Conservation (phyloP, 64 coral and sea anemone species). For the Montipora foliosa region DNA sequence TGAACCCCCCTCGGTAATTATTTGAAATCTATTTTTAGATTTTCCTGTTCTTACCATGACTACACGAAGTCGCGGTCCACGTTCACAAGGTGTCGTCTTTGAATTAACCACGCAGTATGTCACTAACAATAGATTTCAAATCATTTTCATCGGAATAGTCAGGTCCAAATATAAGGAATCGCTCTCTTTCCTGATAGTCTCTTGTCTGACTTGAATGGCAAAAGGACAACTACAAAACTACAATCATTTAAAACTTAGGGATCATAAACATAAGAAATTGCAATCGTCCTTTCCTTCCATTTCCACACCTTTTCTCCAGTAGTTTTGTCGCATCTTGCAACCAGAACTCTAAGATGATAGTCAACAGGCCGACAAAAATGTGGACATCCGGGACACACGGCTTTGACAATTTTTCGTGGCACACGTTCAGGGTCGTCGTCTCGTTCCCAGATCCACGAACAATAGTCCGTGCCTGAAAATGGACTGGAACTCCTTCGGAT, state of each 20-base stretch:
- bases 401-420: conserved; percentile 17
- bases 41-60: too few species aligned
- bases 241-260: not conserved
- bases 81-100: too few species aligned
- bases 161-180: too few species aligned
- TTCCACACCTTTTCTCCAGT: conserved; percentile 37
- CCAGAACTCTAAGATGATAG: conserved; percentile 3
- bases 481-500: not conserved
- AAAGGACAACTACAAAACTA: too few species aligned
- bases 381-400: conserved; percentile 8
- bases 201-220: too few species aligned
- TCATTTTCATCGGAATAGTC: too few species aligned
- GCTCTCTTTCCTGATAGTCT: too few species aligned
- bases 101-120: too few species aligned
- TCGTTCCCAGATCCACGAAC: conserved; percentile 12
- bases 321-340: conserved; percentile 34
- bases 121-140: too few species aligned
- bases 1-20: too few species aligned
- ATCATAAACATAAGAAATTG: conserved; percentile 18
- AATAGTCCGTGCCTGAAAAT: not conserved
- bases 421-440: conserved; percentile 2
- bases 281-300: conserved; percentile 19
- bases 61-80: too few species aligned
- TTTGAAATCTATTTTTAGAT: too few species aligned
- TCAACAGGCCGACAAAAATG: conserved; percentile 29